Evolutionary conservation across 1,140 invertebrate species (phyloP).

Genomic region (Teleogryllus occipitalis): DNA sequence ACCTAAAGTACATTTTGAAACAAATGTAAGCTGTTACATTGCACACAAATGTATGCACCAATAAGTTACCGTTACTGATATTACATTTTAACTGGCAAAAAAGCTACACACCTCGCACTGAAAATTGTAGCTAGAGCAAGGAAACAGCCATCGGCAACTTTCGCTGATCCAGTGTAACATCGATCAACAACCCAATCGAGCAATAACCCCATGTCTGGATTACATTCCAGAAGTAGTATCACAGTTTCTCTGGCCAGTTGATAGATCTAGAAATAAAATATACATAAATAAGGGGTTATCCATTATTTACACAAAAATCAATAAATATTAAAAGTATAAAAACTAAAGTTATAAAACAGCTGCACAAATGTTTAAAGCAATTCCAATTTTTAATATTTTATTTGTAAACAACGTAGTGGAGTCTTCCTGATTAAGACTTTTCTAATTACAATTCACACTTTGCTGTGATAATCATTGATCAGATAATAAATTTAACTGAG

Average conservation of each 20-base stretch:
- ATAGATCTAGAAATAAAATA: conserved; percentile 59
- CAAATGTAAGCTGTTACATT: neutral
- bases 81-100: neutral
- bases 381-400: too few relatives aligned
- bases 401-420: too few relatives aligned
- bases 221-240: conserved; percentile 88
- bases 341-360: neutral
- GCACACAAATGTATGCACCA: neutral
- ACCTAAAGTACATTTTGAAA: neutral
- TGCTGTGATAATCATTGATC: too few relatives aligned
- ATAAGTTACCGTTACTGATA: neutral
- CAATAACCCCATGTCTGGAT: conserved; percentile 85
- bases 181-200: conserved; percentile 96
- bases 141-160: conserved; percentile 93
- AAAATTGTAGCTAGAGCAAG: conserved; percentile 91
- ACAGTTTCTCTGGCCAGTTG: conserved; percentile 87
- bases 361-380: too few relatives aligned
- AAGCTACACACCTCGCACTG: conserved; percentile 69
- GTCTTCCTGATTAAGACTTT: too few relatives aligned
- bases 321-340: neutral
- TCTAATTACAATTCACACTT: too few relatives aligned
- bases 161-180: conserved; percentile 84
- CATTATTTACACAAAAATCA: neutral
- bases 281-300: neutral
- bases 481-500: too few relatives aligned